Percentiles rank a stretch among this genome's conserved stretches.
Evolutionary conservation across 2,888 invertebrate species (phyloP).

Genomic region (Pogonocherus hispidulus): DNA sequence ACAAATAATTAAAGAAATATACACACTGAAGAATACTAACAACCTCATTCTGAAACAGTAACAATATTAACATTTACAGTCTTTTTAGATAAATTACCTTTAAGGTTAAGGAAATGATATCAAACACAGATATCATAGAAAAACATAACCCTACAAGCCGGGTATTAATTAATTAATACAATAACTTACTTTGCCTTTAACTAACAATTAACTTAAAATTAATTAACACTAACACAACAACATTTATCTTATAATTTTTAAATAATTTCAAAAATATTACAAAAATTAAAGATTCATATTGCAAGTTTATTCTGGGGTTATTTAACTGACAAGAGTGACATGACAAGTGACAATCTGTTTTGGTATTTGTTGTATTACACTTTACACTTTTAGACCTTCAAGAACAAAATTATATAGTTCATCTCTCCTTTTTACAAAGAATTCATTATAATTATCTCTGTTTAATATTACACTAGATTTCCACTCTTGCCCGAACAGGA

Average conservation of each 20-base stretch:
- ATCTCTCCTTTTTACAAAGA: background rate
- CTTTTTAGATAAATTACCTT: too few species aligned
- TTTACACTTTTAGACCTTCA: background rate
- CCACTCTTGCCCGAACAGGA: background rate
- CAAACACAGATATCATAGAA: background rate
- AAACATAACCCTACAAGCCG: background rate
- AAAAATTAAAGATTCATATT: slow-evolving; percentile 19
- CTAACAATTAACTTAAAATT: background rate
- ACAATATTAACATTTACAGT: background rate
- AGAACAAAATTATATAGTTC: background rate
- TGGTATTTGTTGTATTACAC: background rate
- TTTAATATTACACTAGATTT: too few species aligned
- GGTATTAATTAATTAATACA: background rate
- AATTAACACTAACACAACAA: background rate
- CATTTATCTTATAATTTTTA: background rate
- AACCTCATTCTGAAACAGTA: slow-evolving; percentile 32
- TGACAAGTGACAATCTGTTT: slow-evolving; percentile 5
- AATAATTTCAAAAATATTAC: background rate
- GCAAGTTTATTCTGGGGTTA: background rate
- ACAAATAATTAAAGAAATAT: slow-evolving; percentile 10
- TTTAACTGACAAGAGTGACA: too few species aligned
- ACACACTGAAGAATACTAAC: slow-evolving; percentile 23
- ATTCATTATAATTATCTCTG: too few species aligned
- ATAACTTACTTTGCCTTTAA: background rate
- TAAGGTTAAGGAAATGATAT: background rate